Base-by-base conservation (phyloP, 64 coral and sea anemone genomes). In the Stylophora pistillata region DNA sequence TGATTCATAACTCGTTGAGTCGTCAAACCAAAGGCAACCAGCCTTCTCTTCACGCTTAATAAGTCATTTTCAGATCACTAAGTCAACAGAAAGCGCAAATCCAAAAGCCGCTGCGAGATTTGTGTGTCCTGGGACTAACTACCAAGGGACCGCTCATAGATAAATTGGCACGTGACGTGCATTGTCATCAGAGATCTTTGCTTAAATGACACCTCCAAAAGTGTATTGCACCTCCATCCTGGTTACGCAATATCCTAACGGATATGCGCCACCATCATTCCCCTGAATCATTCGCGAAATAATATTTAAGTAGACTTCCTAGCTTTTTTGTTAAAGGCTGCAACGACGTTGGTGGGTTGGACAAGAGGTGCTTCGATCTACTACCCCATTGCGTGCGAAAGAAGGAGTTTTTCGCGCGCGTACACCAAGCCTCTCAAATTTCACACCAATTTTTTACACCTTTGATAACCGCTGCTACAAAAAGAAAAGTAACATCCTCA, bases 1-100 rank as follows among this genome's bases (percentile, higher is more conserved):
- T 84, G 62, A 53, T 53, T 84, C 80, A 84, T 84, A 84, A 68
- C 34, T 84, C 62, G 4, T 18, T 84, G 23, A 47, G 30, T 27
- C 20, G 20, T 70, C 20, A 0, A 52, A 69, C 53, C 21, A 12
- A 68, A 53, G 62, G 80, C 64, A 23, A 25, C 80, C 80, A 84
- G 61, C 15, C 16, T 16, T 27, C 13, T 3, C 1, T 84, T 69
- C 53, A 84, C 59, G 80, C 30, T 82, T 20, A 10, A 68, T 26
- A n/a, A 68, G 26, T 68, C 23, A 68, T 68, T 68, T 27, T 26
- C 64, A 68, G 25, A 68, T 4, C 21, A n/a, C 10, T 25, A 68
- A 68, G 21, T 26, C 64, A 25, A 68, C 64, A n/a, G 21, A 68
- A 68, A 11, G 23, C 21, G 21, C 17, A 64, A 21, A 64, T 2